phyloP scores from a whole-genome alignment of 2,797 vertebrate genomes.

The Arctocebus calabarensis region DNA sequence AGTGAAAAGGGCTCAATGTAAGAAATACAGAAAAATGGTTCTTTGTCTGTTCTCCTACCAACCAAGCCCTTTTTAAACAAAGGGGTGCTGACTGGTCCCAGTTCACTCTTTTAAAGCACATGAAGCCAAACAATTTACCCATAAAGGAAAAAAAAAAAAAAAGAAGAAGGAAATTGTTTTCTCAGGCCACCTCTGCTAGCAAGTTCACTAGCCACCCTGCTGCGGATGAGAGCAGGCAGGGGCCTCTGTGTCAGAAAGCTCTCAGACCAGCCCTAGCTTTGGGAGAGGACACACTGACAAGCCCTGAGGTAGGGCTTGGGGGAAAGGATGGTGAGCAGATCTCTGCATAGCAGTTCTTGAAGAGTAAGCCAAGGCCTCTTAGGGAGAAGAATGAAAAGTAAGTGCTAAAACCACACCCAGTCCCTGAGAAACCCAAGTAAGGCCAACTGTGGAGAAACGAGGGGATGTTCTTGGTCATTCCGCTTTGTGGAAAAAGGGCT shows the following conservation, averaged over 20 bases:
- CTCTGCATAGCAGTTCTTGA: neutral
- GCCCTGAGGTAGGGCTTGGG: neutral
- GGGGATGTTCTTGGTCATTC: neutral
- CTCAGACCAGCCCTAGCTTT: neutral
- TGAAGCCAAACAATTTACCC: constrained; percentile 46
- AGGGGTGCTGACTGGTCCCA: constrained; percentile 5
- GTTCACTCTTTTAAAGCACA: constrained; percentile 25
- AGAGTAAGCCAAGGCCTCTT: neutral
- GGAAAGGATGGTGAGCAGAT: neutral
- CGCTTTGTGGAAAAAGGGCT: neutral
- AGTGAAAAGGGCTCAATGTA: neutral
- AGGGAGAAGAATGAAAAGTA: neutral
- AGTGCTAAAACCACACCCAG: neutral
- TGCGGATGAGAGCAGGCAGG: neutral
- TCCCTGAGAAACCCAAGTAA: neutral
- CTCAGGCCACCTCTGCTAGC: neutral
- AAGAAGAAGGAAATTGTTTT: neutral
- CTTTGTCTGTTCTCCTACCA: constrained; percentile 18
- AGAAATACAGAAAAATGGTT: constrained; percentile 12
- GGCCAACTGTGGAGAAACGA: neutral
- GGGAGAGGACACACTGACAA: too few species aligned
- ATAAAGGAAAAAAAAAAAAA: neutral
- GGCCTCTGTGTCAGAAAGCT: neutral
- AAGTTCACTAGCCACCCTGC: neutral
- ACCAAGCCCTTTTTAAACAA: constrained; percentile 24